Evolutionary conservation across 1,140 invertebrate genomes (phyloP), one percentile per base, ranked within the genome.

Genomic region (Zaprionus nigranus): DNA sequence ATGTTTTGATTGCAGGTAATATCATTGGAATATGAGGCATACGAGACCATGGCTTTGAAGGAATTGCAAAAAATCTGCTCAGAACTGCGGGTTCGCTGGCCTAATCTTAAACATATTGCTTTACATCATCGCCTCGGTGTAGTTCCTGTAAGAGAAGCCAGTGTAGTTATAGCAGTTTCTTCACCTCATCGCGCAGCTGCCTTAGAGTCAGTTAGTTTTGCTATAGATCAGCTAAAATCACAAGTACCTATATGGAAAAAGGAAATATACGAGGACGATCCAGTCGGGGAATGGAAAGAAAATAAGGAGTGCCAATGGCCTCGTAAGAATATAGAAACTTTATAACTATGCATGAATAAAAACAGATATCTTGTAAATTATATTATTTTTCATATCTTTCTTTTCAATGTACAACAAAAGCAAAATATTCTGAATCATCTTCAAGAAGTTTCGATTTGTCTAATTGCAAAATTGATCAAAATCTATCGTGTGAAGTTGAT

Each of bases 211-310:
- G 96, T 98, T 0, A 94, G 96, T 54, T 97, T 94, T 94, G 96
- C 96, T 67, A 98, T 99, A 67, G 96, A 99, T 84, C 94, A 94
- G 71, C 93, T 99, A 0, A 99, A 99, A 94, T 94, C 95, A 46
- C 94, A 93, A 15, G 98, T 99, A 57, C 98, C 98, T 3, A 98
- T 99, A 67, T 99, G 98, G 98, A 99, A 99, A 93, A 99, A 98
- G 93, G 98, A 99, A 94, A 93, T 97, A 17, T 99, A 99, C 93
- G 94, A 94, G 38, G 94, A 95, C 64, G 91, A 94, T 11, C 91
- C 94, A 13, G 81, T 93, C 6, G 65, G 74, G 30, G 84, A 80
- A 28, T 97, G 96, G 96, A 97, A 97, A 91, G 95, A 96, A 93
- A 97, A 97, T 91, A 93, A 94, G 63, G 96, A 97, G 94, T 97